phyloP scores from a whole-genome alignment of 2,113 vertebrate genomes.

The Antidorcas marsupialis region DNA sequence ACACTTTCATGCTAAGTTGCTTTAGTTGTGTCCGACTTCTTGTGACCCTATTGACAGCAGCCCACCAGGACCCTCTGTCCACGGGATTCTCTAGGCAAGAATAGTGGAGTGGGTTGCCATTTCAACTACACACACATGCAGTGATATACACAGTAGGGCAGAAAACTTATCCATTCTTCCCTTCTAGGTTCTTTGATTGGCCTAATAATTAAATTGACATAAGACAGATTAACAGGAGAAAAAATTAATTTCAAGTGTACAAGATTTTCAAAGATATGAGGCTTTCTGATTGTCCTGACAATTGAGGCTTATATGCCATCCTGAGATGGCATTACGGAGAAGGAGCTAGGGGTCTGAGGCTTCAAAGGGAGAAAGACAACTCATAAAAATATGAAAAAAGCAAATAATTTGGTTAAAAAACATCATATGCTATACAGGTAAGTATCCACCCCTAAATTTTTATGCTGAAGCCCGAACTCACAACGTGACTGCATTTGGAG shows the following conservation, averaged over 20 bases:
- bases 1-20: not conserved
- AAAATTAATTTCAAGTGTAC: not conserved
- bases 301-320: not conserved
- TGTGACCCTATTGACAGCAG: not conserved
- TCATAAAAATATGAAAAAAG: not conserved
- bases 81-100: not conserved
- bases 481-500: not conserved
- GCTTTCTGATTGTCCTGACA: not conserved
- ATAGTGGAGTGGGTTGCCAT: not conserved
- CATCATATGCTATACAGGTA: too few relatives aligned
- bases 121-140: not conserved
- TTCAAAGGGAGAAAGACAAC: not conserved
- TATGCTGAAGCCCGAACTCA: not conserved
- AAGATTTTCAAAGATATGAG: not conserved
- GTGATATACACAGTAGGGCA: not conserved
- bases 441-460: not conserved
- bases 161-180: not conserved
- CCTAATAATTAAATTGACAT: not conserved
- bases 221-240: not conserved
- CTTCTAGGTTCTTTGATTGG: not conserved
- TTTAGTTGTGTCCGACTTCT: not conserved
- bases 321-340: not conserved
- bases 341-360: not conserved
- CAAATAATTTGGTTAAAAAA: not conserved
- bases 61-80: not conserved